Evolutionary conservation across 2,888 invertebrate species (phyloP), one percentile per base, ranked within the genome.

Genomic region (Trichogramma dendrolimi): DNA sequence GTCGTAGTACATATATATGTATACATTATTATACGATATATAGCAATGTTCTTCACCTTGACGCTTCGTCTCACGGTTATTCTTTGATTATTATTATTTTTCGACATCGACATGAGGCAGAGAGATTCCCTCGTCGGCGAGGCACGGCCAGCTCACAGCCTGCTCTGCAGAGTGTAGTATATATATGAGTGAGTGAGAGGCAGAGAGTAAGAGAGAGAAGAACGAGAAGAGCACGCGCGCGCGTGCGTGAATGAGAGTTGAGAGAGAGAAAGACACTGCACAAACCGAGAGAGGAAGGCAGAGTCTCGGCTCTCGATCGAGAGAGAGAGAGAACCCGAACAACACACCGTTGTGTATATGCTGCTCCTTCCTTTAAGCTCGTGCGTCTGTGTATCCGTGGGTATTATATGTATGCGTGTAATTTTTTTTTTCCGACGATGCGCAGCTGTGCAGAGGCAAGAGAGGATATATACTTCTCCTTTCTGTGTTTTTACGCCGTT

Each of bases 31-130:
- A 49, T 55, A 44, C 7, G 43, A 27, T 27, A 27, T 27, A 27
- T 27, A 27, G 27, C 27, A 27, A 27, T 61, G 63, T 60, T 65
- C 63, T 61, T 66, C 58, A 64, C 64, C 64, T 66, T 68, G 64
- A 65, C 65, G 61, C 52, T 68, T 27, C 27, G 27, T 27, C 27
- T 27, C 27, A 27, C 27, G 27, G 27, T 27, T 27, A 27, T 27
- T 27, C 27, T 27, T 27, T 27, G 27, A 27, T 27, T 27, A 27
- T 27, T 27, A 27, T 27, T 27, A 27, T 27, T 27, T 27, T 27
- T 27, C 27, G 27, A 27, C 27, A 27, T 27, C 27, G 27, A 27
- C 27, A 27, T 27, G 27, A 27, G 27, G 27, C 27, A 27, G 27
- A 27, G 14, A 14, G 27, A 27, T 3, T 27, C 27, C 3, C 27